A percentile compares a stretch with the other conserved stretches of the same genome.
phyloP scores from a whole-genome alignment of 2,797 vertebrate species.

The Pangasius macronema region DNA sequence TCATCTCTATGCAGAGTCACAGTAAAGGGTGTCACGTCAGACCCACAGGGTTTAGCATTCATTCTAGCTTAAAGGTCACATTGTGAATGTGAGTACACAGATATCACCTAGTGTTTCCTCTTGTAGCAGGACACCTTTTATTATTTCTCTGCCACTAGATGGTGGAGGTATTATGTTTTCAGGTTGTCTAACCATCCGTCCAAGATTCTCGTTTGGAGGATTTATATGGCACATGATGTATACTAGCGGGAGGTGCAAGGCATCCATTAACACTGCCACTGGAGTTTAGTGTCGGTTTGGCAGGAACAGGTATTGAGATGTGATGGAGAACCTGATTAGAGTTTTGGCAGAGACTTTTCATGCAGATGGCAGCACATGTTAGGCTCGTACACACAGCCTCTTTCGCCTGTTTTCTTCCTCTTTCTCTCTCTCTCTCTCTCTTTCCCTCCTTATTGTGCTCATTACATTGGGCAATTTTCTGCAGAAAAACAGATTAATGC shows the following conservation, averaged over 20 bases:
- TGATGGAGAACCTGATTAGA: neutral
- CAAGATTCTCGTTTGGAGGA: neutral
- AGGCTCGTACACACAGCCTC: neutral
- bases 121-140: neutral
- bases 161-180: neutral
- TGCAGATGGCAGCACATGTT: neutral
- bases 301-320: neutral
- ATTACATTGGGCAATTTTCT: neutral
- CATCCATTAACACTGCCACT: neutral
- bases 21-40: neutral
- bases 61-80: conserved; percentile 17
- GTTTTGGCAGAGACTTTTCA: neutral
- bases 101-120: neutral
- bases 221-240: neutral
- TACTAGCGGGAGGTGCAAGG: neutral
- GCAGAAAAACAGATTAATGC: conserved; percentile 12
- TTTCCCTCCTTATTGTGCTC: neutral
- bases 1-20: conserved; percentile 30
- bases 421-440: neutral
- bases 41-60: conserved; percentile 17
- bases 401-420: too few species aligned
- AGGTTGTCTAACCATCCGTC: neutral
- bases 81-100: conserved; percentile 17
- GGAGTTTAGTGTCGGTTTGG: neutral
- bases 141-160: neutral